Evolutionary conservation across 2,888 invertebrate species (phyloP).

Genomic region (Rhagium mordax): DNA sequence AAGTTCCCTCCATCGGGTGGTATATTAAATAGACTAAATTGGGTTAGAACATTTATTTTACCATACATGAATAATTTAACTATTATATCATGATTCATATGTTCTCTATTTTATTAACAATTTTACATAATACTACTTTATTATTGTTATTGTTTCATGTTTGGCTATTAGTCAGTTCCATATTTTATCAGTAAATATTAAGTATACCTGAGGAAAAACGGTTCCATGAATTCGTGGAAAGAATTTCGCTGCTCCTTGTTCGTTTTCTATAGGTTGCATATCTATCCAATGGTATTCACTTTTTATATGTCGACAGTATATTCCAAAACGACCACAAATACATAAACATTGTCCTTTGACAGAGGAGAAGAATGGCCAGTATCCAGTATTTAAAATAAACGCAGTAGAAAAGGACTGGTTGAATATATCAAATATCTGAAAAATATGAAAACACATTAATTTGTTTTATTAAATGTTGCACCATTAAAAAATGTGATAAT

Average conservation of each 20-base stretch:
- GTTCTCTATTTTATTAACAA: too few relatives aligned
- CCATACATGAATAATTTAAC: too few relatives aligned
- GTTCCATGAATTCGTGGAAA: slow-evolving; percentile 44
- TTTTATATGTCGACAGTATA: slow-evolving; percentile 52
- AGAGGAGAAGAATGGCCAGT: slow-evolving; percentile 57
- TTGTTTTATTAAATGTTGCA: too few relatives aligned
- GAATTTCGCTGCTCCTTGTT: slow-evolving; percentile 37
- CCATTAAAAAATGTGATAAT: too few relatives aligned
- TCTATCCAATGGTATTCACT: slow-evolving; percentile 53
- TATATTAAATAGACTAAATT: too few relatives aligned
- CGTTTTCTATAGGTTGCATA: slow-evolving; percentile 39
- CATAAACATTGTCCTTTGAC: slow-evolving; percentile 51
- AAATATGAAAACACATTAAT: slow-evolving; percentile 27
- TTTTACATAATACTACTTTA: too few relatives aligned
- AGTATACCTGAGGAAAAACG: slow-evolving; percentile 46
- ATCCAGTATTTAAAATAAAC: slow-evolving; percentile 57
- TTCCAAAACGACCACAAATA: slow-evolving; percentile 55
- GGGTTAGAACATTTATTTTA: too few relatives aligned
- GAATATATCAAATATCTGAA: slow-evolving; percentile 57
- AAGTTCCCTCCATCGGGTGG: too few relatives aligned
- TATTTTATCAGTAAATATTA: too few relatives aligned
- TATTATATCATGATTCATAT: too few relatives aligned
- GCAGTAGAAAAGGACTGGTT: slow-evolving; percentile 57
- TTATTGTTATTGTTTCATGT: too few relatives aligned
- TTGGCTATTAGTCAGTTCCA: too few relatives aligned